Evolutionary conservation across 2,888 invertebrate species (phyloP).

Genomic region (Thalpophila matura): DNA sequence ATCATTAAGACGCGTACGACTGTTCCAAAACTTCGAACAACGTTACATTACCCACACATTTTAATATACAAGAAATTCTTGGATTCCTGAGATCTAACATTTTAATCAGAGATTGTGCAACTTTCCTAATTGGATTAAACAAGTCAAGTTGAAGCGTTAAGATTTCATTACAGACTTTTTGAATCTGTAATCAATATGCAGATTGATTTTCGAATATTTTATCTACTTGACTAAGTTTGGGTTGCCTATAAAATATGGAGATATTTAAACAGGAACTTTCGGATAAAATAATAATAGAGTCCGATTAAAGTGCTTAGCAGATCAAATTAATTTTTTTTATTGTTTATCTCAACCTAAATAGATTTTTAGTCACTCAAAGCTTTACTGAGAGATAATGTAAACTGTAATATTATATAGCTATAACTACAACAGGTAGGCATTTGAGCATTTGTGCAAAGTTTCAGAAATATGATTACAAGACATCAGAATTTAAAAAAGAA

Average conservation of each 20-base stretch:
- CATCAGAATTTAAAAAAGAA: too few species aligned
- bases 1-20: conserved; percentile 1
- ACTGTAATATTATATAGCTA: too few species aligned
- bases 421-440: too few species aligned
- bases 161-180: conserved; percentile 65
- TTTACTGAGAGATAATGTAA: too few species aligned
- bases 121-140: conserved; percentile 65
- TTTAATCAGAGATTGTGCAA: conserved; percentile 57
- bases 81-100: conserved; percentile 33
- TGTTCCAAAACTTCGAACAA: conserved; percentile 22
- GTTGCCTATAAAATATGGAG: conserved; percentile 10
- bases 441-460: too few species aligned
- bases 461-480: too few species aligned
- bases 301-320: background rate
- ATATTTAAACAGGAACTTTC: conserved; percentile 12
- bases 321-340: too few species aligned
- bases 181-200: conserved; percentile 69
- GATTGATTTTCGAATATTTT: conserved; percentile 63
- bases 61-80: conserved; percentile 19
- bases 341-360: too few species aligned
- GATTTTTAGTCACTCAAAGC: too few species aligned
- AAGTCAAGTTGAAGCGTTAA: conserved; percentile 59
- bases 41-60: conserved; percentile 17
- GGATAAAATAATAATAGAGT: background rate
- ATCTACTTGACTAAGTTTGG: conserved; percentile 41